phyloP scores from a whole-genome alignment of 2,888 invertebrate genomes.

The Lamproptera curius region DNA sequence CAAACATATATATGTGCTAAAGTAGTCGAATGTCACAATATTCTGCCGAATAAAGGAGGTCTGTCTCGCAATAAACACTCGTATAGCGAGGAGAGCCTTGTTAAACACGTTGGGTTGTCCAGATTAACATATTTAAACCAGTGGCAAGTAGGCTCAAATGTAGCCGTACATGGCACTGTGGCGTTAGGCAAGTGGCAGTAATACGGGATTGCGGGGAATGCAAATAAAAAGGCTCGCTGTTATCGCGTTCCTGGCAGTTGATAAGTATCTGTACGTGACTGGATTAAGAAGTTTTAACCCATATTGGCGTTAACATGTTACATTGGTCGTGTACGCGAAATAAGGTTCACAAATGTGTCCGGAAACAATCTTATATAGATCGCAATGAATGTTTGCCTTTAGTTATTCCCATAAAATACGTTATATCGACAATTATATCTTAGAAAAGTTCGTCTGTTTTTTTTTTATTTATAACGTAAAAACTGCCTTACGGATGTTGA shows the following conservation, averaged over 20 bases:
- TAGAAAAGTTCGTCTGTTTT: too few species aligned
- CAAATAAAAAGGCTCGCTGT: constrained; percentile 17
- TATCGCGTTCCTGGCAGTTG: constrained; percentile 11
- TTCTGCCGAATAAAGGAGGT: constrained; percentile 9
- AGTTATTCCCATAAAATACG: too few species aligned
- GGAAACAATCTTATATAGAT: too few species aligned
- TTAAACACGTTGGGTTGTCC: constrained; percentile 11
- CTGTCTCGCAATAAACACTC: constrained; percentile 12
- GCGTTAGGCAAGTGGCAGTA: constrained; percentile 21
- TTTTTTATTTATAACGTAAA: too few species aligned
- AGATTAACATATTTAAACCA: constrained; percentile 45
- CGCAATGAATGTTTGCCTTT: too few species aligned
- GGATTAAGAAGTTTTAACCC: constrained; percentile 3
- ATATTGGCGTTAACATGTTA: neutral
- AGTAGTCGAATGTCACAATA: constrained; percentile 10
- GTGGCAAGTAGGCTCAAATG: constrained; percentile 36
- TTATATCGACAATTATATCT: too few species aligned
- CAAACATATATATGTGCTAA: too few species aligned
- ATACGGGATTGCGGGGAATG: constrained; percentile 8
- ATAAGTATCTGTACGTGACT: neutral
- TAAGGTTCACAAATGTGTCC: too few species aligned
- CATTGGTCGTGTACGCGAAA: too few species aligned
- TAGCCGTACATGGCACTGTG: constrained; percentile 37
- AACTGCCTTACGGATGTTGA: too few species aligned
- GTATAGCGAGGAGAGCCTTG: constrained; percentile 6